phyloP scores from a whole-genome alignment of 2,888 invertebrate genomes.

The Drosophila barbarae region DNA sequence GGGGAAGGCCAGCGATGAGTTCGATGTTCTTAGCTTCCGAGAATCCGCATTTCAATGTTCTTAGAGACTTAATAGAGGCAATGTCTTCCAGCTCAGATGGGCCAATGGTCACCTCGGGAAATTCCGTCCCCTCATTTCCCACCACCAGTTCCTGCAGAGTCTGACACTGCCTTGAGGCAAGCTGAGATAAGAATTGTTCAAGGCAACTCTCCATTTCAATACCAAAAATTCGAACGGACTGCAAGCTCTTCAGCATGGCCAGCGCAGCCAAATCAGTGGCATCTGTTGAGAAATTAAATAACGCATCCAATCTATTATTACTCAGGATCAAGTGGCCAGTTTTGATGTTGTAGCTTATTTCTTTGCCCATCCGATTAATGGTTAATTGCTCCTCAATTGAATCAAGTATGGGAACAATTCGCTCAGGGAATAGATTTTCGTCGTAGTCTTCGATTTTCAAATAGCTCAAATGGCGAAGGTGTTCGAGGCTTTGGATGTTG shows the following conservation, averaged over 20 bases:
- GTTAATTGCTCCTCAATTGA: not conserved
- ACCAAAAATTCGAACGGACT: not conserved
- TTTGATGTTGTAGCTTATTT: not conserved
- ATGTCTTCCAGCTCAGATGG: not conserved
- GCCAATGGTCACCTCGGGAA: not conserved
- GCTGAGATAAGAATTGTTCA: slow-evolving; percentile 1
- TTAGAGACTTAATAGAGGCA: not conserved
- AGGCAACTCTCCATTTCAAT: not conserved
- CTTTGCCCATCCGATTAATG: not conserved
- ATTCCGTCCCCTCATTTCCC: not conserved
- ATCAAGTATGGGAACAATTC: not conserved
- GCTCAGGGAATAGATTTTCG: not conserved
- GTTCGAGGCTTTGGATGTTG: not conserved
- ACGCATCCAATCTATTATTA: not conserved
- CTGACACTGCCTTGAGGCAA: not conserved
- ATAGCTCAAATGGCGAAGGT: not conserved
- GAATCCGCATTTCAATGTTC: slow-evolving; percentile 3
- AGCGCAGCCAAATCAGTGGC: not conserved
- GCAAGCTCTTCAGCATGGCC: not conserved
- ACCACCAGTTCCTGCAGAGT: slow-evolving; percentile 1
- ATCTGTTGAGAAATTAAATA: not conserved
- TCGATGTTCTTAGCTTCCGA: not conserved
- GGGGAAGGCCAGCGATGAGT: not conserved
- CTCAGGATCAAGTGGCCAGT: not conserved
- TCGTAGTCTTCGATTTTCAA: not conserved